A percentile compares a stretch with the other conserved stretches of the same genome.
Conservation (phyloP, 2,888 invertebrate species). For the Agrochola lota region DNA sequence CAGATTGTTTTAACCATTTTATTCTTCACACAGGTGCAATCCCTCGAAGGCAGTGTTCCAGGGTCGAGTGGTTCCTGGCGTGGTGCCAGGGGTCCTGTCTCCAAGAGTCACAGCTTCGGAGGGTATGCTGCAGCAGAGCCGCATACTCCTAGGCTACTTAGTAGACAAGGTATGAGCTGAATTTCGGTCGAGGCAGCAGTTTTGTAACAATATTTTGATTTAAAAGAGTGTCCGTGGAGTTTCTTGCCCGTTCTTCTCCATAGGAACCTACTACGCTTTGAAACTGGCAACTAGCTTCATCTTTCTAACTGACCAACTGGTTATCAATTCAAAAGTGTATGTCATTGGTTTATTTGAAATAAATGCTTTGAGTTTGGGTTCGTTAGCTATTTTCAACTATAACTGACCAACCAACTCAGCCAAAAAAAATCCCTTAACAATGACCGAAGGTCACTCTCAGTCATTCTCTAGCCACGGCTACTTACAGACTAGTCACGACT, state of each 20-base stretch:
- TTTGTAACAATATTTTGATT: too few relatives aligned
- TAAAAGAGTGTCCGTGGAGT: too few relatives aligned
- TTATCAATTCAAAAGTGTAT: too few relatives aligned
- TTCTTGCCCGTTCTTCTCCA: too few relatives aligned
- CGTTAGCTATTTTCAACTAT: neutral
- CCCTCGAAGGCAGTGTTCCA: conserved; percentile 84
- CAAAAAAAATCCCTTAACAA: neutral
- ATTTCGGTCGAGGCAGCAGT: neutral
- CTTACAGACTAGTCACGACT: too few relatives aligned
- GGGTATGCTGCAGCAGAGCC: conserved; percentile 92
- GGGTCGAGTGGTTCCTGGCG: conserved; percentile 57
- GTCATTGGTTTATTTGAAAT: too few relatives aligned
- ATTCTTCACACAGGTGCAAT: conserved; percentile 86
- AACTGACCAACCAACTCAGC: too few relatives aligned
- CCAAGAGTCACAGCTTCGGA: conserved; percentile 95
- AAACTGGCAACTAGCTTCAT: too few relatives aligned
- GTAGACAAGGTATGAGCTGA: conserved; percentile 93
- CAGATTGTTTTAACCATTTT: neutral
- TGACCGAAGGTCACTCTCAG: neutral
- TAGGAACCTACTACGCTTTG: too few relatives aligned
- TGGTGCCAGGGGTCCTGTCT: conserved; percentile 80
- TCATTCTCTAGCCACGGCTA: too few relatives aligned
- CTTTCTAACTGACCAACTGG: too few relatives aligned
- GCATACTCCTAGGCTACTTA: conserved; percentile 93
- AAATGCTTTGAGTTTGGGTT: too few relatives aligned